These are phyloP conservation scores for Pontoporia blainvillei DNA, from an alignment of 2,113 vertebrate species.

Conservation along the genomic window DNA sequence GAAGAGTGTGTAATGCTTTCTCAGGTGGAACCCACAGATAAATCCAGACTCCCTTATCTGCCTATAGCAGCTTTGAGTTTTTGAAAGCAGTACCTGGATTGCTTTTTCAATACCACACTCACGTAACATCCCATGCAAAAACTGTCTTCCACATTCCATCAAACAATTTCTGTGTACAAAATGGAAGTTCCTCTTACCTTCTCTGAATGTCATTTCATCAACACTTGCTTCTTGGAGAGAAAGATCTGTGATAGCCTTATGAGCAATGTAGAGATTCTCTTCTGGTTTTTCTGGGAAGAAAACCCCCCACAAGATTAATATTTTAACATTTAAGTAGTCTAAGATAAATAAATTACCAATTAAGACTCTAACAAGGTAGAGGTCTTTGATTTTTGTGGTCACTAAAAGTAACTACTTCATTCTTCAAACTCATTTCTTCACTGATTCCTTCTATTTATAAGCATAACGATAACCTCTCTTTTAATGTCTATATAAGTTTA, in stretches of 20 bases:
- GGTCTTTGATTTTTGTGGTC: not conserved
- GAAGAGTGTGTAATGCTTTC: not conserved
- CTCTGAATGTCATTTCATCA: constrained; percentile 45
- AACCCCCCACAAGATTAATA: constrained; percentile 51
- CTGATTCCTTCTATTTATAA: not conserved
- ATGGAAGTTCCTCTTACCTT: constrained; percentile 70
- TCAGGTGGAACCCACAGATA: not conserved
- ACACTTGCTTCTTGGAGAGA: constrained; percentile 62
- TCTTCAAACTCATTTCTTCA: not conserved
- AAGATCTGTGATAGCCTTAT: constrained; percentile 60
- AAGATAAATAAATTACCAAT: not conserved
- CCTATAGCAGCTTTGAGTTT: not conserved
- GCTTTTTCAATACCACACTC: not conserved
- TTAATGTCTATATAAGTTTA: not conserved
- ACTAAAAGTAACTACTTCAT: not conserved
- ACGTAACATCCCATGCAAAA: not conserved
- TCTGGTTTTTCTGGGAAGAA: constrained; percentile 69
- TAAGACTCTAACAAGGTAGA: not conserved
- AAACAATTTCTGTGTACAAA: not conserved
- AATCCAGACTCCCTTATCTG: not conserved
- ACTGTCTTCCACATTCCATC: not conserved
- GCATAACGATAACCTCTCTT: not conserved
- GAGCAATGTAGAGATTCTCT: constrained; percentile 51
- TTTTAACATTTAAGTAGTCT: not conserved
- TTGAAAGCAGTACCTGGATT: not conserved